Conservation (phyloP, 2,888 invertebrate genomes). For the Hylaea fasciaria region DNA sequence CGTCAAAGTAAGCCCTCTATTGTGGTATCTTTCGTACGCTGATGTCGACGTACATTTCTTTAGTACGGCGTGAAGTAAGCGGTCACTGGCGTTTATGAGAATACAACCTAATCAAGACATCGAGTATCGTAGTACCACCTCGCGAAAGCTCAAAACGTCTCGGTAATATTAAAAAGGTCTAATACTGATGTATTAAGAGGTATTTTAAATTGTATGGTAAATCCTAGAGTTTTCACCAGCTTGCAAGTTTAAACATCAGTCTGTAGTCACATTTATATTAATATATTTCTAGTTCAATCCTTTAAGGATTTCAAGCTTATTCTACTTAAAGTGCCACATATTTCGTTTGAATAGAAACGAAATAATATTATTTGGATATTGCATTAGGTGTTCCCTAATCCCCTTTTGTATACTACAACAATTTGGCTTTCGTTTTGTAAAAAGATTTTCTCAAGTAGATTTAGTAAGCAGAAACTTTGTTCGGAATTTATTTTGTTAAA, state of each 20-base stretch:
- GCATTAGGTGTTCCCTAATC: slow-evolving; percentile 17
- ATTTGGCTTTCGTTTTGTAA: slow-evolving; percentile 13
- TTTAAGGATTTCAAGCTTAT: slow-evolving; percentile 8
- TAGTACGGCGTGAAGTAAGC: no score
- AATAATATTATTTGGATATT: slow-evolving; percentile 5
- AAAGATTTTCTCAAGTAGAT: slow-evolving; percentile 10
- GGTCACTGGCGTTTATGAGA: no score
- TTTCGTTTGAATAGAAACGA: slow-evolving; percentile 1
- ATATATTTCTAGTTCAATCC: slow-evolving; percentile 5
- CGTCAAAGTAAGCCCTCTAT: no score
- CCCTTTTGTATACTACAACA: slow-evolving; percentile 1
- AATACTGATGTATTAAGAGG: no score
- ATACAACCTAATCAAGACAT: no score
- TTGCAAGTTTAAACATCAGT: background rate
- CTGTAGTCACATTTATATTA: background rate
- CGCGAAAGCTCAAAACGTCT: no score
- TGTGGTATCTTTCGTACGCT: no score
- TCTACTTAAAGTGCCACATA: slow-evolving; percentile 12
- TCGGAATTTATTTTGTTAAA: background rate
- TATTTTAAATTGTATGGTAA: no score
- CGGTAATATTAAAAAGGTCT: no score
- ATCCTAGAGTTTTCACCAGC: background rate
- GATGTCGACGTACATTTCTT: no score
- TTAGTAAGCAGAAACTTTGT: slow-evolving; percentile 9
- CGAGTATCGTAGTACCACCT: no score